These are phyloP conservation scores for Pangasius djambal DNA, from an alignment of 2,797 vertebrate genomes.

Conservation along the genomic window DNA sequence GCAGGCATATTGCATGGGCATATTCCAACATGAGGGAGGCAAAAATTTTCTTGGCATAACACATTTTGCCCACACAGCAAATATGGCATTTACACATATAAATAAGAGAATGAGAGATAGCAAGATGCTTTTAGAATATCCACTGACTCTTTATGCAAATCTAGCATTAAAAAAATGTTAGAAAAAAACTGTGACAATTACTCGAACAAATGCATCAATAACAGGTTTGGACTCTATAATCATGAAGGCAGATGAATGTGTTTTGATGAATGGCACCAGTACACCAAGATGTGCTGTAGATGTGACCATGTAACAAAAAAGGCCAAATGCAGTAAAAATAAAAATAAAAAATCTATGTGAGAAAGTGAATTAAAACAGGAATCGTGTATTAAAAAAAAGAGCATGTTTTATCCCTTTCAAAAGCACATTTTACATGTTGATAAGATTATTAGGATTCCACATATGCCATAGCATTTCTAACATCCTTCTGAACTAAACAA, in stretches of 20 bases:
- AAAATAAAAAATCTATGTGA: background rate
- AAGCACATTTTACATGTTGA: background rate
- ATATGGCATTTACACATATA: constrained; percentile 42
- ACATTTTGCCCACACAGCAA: constrained; percentile 47
- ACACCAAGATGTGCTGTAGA: background rate
- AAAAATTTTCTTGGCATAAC: constrained; percentile 23
- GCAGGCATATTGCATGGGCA: constrained; percentile 34
- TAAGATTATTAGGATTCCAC: background rate
- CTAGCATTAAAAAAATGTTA: background rate
- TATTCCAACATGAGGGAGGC: constrained; percentile 43
- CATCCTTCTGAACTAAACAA: background rate
- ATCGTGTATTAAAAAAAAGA: background rate
- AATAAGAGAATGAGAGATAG: constrained; percentile 2
- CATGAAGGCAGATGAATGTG: background rate
- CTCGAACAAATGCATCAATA: background rate
- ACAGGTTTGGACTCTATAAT: constrained; percentile 1
- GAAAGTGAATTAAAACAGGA: background rate
- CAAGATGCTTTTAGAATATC: background rate
- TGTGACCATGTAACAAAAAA: background rate
- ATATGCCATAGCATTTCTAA: background rate
- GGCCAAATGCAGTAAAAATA: background rate
- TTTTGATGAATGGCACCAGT: background rate
- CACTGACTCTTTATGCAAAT: background rate
- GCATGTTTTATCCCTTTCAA: no score
- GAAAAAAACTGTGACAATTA: background rate